Base-by-base conservation (phyloP, 2,888 invertebrate species). In the Globia sparganii region DNA sequence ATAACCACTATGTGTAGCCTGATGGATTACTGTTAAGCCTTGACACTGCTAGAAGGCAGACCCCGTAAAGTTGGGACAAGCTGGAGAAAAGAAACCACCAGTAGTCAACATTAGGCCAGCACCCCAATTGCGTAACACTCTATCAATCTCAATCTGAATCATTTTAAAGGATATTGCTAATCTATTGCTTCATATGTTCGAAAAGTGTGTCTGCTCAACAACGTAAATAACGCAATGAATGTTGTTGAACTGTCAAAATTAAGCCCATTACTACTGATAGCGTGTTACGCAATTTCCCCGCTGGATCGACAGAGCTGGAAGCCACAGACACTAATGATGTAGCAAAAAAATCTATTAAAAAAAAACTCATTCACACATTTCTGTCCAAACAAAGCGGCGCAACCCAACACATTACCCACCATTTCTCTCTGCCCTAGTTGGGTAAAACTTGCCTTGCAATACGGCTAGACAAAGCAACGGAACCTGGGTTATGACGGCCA, bases 401-500 rank as follows among this genome's bases (percentile, higher is more conserved):
- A 83, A 71, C 61, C 58, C 76, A 83, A 88, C 80, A 83, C 85
- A 88, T 87, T 83, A 87, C 80, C 71, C 82, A 37, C 72, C 68
- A 87, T 87, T 86, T 85, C 84, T 86, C 87, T 79, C 53, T 59
- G 71, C 70, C 69, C 86, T 59, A 82, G 89, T 84, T 84, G 74
- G 34, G 64, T 75, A 80, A 77, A 82, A 83, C 78, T 85, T 84
- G 72, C 58, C 81, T 81, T 85, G 81, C 86, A 86, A 81, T 86
- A 87, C 86, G 88, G 84, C 85, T 86, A 93, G 91, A 94, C 93
- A 93, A 93, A 92, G 90, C 91, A 90, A 85, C 91, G 91, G 92
- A 89, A 92, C 92, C 89, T 86, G 91, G 92, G 92, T 94, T 93
- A 93, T 93, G 94, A 93, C 91, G 90, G 92, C 89, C 91, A 93